Evolutionary conservation across 1,140 invertebrate species (phyloP), one percentile per base, ranked within the genome.

Genomic region (Pemphigus obesinymphae): DNA sequence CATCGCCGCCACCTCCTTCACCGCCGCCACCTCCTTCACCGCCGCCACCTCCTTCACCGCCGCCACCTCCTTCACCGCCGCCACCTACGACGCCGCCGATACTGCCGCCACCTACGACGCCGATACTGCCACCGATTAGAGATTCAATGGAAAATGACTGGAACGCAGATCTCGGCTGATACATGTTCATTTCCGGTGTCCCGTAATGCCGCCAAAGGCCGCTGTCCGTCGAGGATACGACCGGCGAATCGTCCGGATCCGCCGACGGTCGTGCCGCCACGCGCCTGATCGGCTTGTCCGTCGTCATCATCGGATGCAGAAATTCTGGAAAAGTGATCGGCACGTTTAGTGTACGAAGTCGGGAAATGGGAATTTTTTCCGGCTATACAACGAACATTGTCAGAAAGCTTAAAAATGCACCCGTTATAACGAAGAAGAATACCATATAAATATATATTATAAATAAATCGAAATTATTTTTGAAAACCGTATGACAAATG

Each of bases 121-220:
- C 40, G 23, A 8, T 10, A 1, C 23, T 8, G 23, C 45, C 29
- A 26, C 75, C 75, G 55, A 80, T 80, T 37, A 80, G 10, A 5
- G 76, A 80, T 26, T 80, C 76, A 3, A 80, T 80, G 37, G 76
- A 80, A 26, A 80, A 80, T 55, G 76, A 43, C 40, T 80, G 76
- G 15, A 63, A 45, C 8, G 43, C 45, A 15, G 70, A 48, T 31
- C 17, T n/a, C n/a, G n/a, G n/a, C n/a, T n/a, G 70, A 5, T 73
- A 73, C 8, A 17, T 48, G 26, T 4, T 63, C 58, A 31, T 63
- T 0, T 17, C 29, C 31, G 29, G 29, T 13, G 29, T 1, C 31
- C 15, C 11, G 43, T 45, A 11, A 13, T 13, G 66, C n/a, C 37
- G n/a, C 34, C 11, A n/a, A n/a, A n/a, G n/a, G 37, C 37, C 7